Percentiles rank a stretch among this genome's conserved stretches.
Conservation (phyloP, 2,888 invertebrate species). For the Stegana nigrithorax region DNA sequence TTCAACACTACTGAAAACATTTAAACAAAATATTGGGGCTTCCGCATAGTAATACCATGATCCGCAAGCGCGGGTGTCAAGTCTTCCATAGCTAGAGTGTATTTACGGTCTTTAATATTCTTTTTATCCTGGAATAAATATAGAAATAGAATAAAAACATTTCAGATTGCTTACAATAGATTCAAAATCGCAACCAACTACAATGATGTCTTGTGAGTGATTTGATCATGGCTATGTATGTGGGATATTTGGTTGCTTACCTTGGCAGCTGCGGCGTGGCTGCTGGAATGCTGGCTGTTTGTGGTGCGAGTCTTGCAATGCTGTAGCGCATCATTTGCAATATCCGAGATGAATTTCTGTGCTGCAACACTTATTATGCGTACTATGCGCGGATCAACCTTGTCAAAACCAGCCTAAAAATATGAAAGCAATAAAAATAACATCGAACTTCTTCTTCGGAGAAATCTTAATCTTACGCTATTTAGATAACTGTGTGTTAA, state of each 20-base stretch:
- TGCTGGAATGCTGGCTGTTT: slow-evolving; percentile 9
- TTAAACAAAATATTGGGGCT: slow-evolving; percentile 62
- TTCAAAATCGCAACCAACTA: background rate
- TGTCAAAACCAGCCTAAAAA: slow-evolving; percentile 79
- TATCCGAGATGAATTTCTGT: slow-evolving; percentile 97
- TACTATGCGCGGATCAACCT: slow-evolving; percentile 89
- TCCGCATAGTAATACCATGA: slow-evolving; percentile 94
- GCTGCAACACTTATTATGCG: slow-evolving; percentile 93
- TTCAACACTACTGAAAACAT: slow-evolving; percentile 8
- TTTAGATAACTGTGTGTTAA: background rate
- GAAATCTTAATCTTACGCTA: slow-evolving; percentile 32
- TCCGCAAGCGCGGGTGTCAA: slow-evolving; percentile 93
- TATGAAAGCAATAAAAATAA: slow-evolving; percentile 67
- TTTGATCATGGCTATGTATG: no score
- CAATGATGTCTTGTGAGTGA: background rate
- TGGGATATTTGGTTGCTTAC: slow-evolving; percentile 20
- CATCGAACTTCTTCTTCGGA: no score
- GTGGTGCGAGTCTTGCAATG: slow-evolving; percentile 90
- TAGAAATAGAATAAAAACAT: background rate
- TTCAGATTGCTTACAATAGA: no score
- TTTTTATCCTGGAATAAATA: no score
- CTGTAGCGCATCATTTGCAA: slow-evolving; percentile 96
- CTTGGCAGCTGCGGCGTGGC: slow-evolving; percentile 26
- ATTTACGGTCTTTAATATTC: slow-evolving; percentile 76
- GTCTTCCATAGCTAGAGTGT: slow-evolving; percentile 95